Conservation (phyloP, 1,140 invertebrate species). For the Coboldia fuscipes region DNA sequence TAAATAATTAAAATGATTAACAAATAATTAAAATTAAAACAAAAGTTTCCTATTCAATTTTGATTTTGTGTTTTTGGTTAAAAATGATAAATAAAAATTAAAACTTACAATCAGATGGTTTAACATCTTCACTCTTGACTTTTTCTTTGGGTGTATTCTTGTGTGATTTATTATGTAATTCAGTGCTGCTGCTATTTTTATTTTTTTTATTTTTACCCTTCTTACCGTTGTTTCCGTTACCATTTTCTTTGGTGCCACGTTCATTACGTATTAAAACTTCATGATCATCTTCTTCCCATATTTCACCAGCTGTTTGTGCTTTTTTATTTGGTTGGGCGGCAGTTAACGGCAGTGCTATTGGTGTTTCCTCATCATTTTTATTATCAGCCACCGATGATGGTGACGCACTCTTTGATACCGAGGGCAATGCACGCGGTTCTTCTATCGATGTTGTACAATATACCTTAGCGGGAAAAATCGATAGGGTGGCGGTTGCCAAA, state of each 20-base stretch:
- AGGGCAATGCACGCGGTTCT: no score
- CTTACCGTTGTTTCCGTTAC: conserved; percentile 3
- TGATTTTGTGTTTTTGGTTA: no score
- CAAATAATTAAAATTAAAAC: neutral
- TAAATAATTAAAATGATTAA: neutral
- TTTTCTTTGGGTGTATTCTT: neutral
- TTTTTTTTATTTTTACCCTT: conserved; percentile 3
- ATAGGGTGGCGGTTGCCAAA: conserved; percentile 4
- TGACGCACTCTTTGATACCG: no score
- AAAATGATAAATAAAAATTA: no score
- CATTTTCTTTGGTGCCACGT: conserved; percentile 39
- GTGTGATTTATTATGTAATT: neutral
- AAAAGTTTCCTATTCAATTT: neutral
- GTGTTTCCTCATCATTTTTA: conserved; percentile 18
- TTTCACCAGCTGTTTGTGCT: conserved; percentile 23
- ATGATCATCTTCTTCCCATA: conserved; percentile 49
- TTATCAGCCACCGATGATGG: no score
- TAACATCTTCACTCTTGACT: neutral
- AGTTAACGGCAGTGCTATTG: conserved; percentile 15
- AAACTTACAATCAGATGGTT: neutral
- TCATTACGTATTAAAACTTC: conserved; percentile 52
- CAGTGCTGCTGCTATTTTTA: conserved; percentile 1
- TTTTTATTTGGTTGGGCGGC: conserved; percentile 12
- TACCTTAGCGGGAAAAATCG: conserved; percentile 10
- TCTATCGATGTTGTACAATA: conserved; percentile 11